Percentiles rank a stretch among this genome's conserved stretches.
Evolutionary conservation across 2,113 vertebrate genomes (phyloP).

Genomic region (Dissostichus mawsoni): DNA sequence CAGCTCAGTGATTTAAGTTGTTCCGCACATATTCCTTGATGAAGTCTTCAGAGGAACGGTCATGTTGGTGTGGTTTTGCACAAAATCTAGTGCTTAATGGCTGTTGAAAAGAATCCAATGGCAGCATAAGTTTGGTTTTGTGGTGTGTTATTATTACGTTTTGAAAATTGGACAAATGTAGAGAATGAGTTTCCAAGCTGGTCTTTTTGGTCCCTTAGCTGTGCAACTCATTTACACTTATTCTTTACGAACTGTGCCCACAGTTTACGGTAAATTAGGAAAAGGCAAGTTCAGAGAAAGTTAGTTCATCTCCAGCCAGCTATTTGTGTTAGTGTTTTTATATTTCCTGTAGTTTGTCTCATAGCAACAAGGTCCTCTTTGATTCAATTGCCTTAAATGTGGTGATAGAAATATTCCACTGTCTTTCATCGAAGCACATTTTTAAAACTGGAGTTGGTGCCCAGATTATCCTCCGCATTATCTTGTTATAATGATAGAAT

Average conservation of each 20-base stretch:
- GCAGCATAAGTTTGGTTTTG: background rate
- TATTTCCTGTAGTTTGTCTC: background rate
- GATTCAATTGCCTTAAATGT: too few relatives aligned
- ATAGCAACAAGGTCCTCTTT: too few relatives aligned
- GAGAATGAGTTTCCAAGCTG: background rate
- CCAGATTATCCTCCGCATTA: background rate
- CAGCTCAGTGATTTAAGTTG: conserved; percentile 10
- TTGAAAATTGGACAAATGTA: background rate
- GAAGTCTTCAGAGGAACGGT: conserved; percentile 41
- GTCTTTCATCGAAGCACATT: background rate
- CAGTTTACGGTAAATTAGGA: background rate
- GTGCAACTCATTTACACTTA: background rate
- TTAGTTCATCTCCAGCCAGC: too few relatives aligned
- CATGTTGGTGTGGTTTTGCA: conserved; percentile 1
- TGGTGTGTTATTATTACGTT: conserved; percentile 6
- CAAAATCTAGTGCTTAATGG: background rate
- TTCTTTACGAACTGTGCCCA: background rate
- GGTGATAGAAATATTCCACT: too few relatives aligned
- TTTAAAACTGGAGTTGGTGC: background rate
- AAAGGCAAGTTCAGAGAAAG: background rate
- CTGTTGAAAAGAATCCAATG: background rate
- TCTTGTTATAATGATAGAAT: background rate
- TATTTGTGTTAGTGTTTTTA: background rate
- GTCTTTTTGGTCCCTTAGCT: background rate
- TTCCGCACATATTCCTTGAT: conserved; percentile 45